Base-by-base conservation (phyloP, 2,113 vertebrate species). In the Pelvicachromis taeniatus region DNA sequence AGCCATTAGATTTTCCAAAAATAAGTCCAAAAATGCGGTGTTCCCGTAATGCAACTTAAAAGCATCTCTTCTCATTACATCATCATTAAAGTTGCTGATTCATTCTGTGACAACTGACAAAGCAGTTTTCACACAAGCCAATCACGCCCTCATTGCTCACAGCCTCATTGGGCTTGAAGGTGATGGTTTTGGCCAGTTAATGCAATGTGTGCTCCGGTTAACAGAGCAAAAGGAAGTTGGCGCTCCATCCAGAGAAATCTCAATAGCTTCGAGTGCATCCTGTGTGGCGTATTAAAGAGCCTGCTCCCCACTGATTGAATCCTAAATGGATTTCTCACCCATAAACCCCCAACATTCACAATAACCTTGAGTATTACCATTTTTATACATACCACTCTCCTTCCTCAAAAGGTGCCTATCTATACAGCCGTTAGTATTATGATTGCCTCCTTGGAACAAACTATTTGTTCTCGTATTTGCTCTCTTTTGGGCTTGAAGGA, bases 241-340 rank as follows among this genome's bases (percentile, higher is more conserved):
- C 1, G 7, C 48, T 23, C 29, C 63, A 45, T 54, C 42, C 9
- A 6, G 3, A 7, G 31, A 86, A 87, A 78, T 83, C 11, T 82
- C 50, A 11, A 26, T 52, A 26, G 17, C 54, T 82, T 50, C 31
- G n/a, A 89, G 21, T 81, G 35, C 35, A 35, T 79, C 73, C 61
- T 55, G 14, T 29, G 16, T 56, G 56, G 59, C 85, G 53, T 80
- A 12, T 54, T 73, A 40, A 40, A 65, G 38, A 87, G 35, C 59
- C 48, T 82, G 35, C 59, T 85, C 56, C 68, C 56, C 70, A 68
- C 68, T 81, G 83, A 85, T 87, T 90, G 58, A 90, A 88, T 77
- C 53, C 85, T 75, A 81, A 91, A 90, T 89, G 81, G 61, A 90
- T 89, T 89, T 83, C 61, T 85, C 59, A 54, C 9, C 33, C 35